These are phyloP conservation scores for Poeciliopsis gracilis DNA, from an alignment of 2,797 vertebrate species.

Conservation along the genomic window DNA sequence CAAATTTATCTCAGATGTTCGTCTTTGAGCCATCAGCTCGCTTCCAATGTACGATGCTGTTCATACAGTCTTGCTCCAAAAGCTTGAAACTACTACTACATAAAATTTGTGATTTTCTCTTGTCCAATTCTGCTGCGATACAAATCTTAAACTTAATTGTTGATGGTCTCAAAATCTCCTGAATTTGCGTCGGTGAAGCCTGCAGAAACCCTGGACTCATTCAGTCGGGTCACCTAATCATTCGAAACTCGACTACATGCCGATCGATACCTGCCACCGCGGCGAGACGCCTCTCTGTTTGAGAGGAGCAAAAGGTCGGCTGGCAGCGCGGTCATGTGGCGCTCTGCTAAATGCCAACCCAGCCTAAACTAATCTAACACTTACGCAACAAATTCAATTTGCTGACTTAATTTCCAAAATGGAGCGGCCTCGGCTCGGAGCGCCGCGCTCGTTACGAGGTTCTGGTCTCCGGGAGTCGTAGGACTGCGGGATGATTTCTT, in stretches of 20 bases:
- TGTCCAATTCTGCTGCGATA: no score
- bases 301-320: constrained; percentile 50
- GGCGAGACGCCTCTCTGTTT: constrained; percentile 32
- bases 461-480: background rate
- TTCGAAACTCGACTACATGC: background rate
- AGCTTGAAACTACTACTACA: no score
- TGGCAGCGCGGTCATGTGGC: constrained; percentile 15
- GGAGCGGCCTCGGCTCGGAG: constrained; percentile 24
- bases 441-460: background rate
- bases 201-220: background rate
- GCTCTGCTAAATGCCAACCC: constrained; percentile 37
- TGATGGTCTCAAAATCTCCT: no score
- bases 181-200: no score
- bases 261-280: background rate
- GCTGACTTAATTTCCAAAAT: constrained; percentile 16
- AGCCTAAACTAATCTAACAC: constrained; percentile 30
- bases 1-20: no score
- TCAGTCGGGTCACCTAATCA: constrained; percentile 55
- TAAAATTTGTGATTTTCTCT: no score
- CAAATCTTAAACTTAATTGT: no score
- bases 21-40: no score
- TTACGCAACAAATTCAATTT: constrained; percentile 43
- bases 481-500: constrained; percentile 15
- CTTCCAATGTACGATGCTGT: no score
- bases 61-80: no score